Base-by-base conservation (phyloP, 92 coral and sea anemone species). In the Anthopleura xanthogrammica region DNA sequence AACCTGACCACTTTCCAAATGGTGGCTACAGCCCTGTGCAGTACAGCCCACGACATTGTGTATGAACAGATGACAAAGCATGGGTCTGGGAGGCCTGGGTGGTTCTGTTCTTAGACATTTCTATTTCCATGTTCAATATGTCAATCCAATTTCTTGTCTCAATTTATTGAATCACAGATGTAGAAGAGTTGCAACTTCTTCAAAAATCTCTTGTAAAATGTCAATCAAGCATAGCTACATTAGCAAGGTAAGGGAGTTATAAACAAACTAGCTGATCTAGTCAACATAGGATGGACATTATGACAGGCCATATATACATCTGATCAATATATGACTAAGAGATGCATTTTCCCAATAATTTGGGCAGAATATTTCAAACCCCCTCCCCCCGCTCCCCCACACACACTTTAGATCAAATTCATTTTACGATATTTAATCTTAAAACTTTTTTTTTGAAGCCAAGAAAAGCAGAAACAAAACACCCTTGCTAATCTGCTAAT, bases 191-290 rank as follows among this genome's bases (percentile, higher is more conserved):
- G 5, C 77, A 68, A 29, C 77, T 81, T 2, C 84, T 81, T 24
- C 73, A 60, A 23, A 81, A 81, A 22, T 46, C 84, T 70, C 66
- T 81, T 17, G 52, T 81, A 29, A 81, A 81, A 71, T 81, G 84
- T 52, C 84, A 70, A 29, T 50, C 84, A 41, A 68, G 84, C 52
- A 42, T 81, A 57, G 56, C 65, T 16, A 68, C 84, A 22, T 22
- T 81, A 41, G 57, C 73, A 52, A 81, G 84, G 75, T 62, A 57
- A 24, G 40, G 10, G 9, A 68, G 29, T 24, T 9, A 22, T 20
- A 4, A 64, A 12, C 19, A 57, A 57, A 57, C n/a, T 57, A 14
- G 17, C 36, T 29, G 36, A 19, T 58, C 22, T 22, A 19, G 23
- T 64, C 72, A 64, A 29, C 36, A 8, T 60, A n/a, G 40, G 7